Percentiles rank a stretch among this genome's conserved stretches.
These are phyloP conservation scores for Nansenia antarctica DNA, from an alignment of 2,113 vertebrate genomes.

Conservation along the genomic window DNA sequence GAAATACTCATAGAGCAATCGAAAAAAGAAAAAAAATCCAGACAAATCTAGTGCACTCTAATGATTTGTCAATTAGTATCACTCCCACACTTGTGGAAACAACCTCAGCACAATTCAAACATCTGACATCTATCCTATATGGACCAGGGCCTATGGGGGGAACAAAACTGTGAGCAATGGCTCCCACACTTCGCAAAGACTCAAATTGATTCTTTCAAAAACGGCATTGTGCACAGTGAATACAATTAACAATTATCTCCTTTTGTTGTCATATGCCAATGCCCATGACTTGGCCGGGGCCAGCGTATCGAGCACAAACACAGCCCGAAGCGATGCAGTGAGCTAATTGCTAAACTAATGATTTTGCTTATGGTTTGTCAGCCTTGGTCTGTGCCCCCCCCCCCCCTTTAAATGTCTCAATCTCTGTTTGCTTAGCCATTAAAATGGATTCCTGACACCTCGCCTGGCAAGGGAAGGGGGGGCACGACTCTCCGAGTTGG, in stretches of 20 bases:
- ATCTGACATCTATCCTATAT: not conserved
- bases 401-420: constrained; percentile 19
- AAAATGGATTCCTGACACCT: constrained; percentile 6
- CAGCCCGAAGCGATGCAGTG: not conserved
- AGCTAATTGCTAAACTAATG: constrained; percentile 44
- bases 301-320: constrained; percentile 16
- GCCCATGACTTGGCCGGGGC: constrained; percentile 29
- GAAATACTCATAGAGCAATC: not conserved
- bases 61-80: not conserved
- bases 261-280: constrained; percentile 24
- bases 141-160: too few relatives aligned
- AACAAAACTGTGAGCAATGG: not conserved
- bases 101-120: not conserved
- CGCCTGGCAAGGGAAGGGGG: not conserved
- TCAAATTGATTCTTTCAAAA: constrained; percentile 37
- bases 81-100: not conserved
- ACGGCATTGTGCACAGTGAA: constrained; percentile 26
- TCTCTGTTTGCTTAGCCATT: constrained; percentile 30
- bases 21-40: not conserved
- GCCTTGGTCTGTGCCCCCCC: constrained; percentile 18
- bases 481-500: not conserved
- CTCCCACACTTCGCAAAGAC: not conserved
- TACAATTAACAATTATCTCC: constrained; percentile 23
- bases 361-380: constrained; percentile 47
- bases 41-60: not conserved